A percentile compares a stretch with the other conserved stretches of the same genome.
Evolutionary conservation across 2,888 invertebrate species (phyloP).

Genomic region (Calameuta filiformis): DNA sequence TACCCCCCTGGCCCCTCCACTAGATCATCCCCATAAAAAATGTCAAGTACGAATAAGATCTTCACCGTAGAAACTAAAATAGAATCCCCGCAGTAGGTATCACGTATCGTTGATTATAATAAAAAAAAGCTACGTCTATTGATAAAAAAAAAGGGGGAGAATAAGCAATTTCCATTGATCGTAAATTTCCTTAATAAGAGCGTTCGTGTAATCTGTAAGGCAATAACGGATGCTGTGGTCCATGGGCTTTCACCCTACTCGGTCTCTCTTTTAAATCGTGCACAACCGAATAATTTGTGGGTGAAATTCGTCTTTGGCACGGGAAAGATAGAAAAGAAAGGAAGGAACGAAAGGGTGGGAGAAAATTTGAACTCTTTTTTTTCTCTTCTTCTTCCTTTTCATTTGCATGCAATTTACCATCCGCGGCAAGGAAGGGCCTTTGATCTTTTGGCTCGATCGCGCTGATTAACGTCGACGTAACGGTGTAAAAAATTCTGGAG

Average conservation of each 20-base stretch:
- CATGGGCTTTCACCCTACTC: constrained; percentile 39
- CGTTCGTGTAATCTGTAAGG: background rate
- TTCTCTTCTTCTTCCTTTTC: constrained; percentile 32
- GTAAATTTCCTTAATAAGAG: background rate
- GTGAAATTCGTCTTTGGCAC: constrained; percentile 47
- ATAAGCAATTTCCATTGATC: background rate
- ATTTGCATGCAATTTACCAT: constrained; percentile 46
- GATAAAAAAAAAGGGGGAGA: no score
- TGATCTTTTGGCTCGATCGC: constrained; percentile 29
- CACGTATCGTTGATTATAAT: no score
- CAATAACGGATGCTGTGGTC: constrained; percentile 16
- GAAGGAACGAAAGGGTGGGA: constrained; percentile 32
- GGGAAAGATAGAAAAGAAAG: constrained; percentile 30
- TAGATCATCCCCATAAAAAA: background rate
- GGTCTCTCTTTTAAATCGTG: constrained; percentile 49
- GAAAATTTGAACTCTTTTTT: constrained; percentile 38
- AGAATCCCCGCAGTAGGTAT: no score
- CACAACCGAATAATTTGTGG: constrained; percentile 50
- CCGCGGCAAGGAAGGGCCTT: constrained; percentile 33
- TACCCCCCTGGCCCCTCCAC: background rate
- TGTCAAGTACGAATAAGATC: background rate
- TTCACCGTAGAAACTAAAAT: background rate
- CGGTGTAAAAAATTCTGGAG: background rate
- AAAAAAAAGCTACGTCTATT: no score
- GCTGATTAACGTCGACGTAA: background rate